Evolutionary conservation across 2,888 invertebrate genomes (phyloP).

Genomic region (Merodon equestris): DNA sequence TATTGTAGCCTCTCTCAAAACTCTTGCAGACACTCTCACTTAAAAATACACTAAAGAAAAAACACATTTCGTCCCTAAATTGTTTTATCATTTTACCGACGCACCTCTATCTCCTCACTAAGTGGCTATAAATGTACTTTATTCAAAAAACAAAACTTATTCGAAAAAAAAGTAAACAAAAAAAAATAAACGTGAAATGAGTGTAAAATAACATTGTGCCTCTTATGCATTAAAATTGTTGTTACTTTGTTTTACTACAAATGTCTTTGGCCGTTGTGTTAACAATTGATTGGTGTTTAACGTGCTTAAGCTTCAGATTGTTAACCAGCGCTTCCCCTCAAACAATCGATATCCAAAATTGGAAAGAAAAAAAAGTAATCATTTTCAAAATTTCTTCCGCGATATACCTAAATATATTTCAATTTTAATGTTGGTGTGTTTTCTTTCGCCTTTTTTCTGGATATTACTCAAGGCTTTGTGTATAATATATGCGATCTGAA

Average conservation of each 20-base stretch:
- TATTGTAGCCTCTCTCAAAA: too few relatives aligned
- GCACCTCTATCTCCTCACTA: conserved; percentile 38
- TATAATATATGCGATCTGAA: conserved; percentile 17
- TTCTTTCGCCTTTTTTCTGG: conserved; percentile 30
- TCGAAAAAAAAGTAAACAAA: conserved; percentile 20
- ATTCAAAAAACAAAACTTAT: background rate
- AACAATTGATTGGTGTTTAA: conserved; percentile 28
- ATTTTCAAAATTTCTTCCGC: too few relatives aligned
- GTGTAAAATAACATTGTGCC: conserved; percentile 14
- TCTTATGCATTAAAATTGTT: conserved; percentile 21
- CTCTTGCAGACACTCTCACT: background rate
- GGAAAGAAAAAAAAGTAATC: too few relatives aligned
- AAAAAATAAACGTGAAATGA: conserved; percentile 11
- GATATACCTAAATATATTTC: conserved; percentile 10
- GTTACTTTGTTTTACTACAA: too few relatives aligned
- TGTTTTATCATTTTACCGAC: conserved; percentile 31
- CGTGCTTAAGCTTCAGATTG: conserved; percentile 23
- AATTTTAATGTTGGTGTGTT: conserved; percentile 45
- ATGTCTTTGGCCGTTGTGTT: conserved; percentile 22
- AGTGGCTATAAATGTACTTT: conserved; percentile 39
- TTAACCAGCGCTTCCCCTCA: conserved; percentile 36
- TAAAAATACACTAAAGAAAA: background rate
- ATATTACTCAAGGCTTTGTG: conserved; percentile 27
- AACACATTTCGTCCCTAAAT: conserved; percentile 2
- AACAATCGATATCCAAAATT: too few relatives aligned